These are phyloP conservation scores for Acanthaster planci DNA, from an alignment of 35 echinoderm and acorn worm genomes.

Conservation along the genomic window DNA sequence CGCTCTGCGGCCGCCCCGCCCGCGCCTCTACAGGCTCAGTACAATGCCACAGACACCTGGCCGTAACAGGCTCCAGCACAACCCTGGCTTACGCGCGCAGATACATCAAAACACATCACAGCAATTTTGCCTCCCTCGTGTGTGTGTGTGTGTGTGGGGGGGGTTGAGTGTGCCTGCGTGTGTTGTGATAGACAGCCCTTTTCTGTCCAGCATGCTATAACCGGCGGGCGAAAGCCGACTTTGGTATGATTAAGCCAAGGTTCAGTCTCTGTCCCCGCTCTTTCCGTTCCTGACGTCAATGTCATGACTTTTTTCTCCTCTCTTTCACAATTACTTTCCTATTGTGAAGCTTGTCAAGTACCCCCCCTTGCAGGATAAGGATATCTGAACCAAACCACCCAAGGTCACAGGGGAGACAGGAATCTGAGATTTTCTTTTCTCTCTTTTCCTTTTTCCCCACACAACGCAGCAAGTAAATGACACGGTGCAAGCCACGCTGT, in stretches of 20 bases:
- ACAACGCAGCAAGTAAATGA: too few relatives aligned
- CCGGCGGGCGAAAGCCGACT: slow-evolving; percentile 15
- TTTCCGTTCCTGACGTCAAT: slow-evolving; percentile 1
- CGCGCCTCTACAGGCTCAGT: background rate
- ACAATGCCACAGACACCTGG: slow-evolving; percentile 9
- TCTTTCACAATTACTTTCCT: background rate
- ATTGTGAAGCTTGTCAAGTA: background rate
- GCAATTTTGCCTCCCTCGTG: too few relatives aligned
- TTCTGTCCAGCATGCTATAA: slow-evolving; percentile 10
- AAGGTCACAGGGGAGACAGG: slow-evolving; percentile 11
- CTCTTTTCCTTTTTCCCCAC: background rate
- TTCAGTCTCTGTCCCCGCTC: too few relatives aligned
- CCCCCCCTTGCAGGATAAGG: background rate
- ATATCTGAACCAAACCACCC: background rate
- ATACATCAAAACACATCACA: slow-evolving; percentile 14
- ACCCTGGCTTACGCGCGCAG: background rate
- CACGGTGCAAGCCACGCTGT: too few relatives aligned
- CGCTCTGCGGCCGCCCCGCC: background rate
- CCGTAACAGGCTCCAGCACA: background rate
- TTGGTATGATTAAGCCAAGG: slow-evolving; percentile 5
- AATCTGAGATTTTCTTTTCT: background rate
- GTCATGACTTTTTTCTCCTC: background rate
- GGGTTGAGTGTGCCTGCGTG: background rate
- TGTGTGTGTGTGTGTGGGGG: too few relatives aligned
- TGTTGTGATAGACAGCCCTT: slow-evolving; percentile 8